Base-by-base conservation (phyloP, 2,113 vertebrate genomes). In the Cacatua alba region DNA sequence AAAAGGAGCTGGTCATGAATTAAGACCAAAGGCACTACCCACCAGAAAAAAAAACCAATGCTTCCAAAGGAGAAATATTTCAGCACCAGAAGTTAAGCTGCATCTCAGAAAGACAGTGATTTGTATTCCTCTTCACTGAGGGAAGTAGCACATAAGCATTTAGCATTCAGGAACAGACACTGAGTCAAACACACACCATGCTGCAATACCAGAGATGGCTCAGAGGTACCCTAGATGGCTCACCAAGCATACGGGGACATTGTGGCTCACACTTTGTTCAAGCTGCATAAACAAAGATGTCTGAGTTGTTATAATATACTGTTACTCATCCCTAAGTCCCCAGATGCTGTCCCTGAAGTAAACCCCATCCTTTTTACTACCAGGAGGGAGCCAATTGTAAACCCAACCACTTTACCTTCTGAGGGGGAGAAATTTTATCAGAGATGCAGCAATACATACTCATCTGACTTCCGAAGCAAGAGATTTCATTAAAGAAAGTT, bases 391-490 rank as follows among this genome's bases (percentile, higher is more conserved):
- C 25, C 51, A 55, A 19, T 0, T 68, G 55, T 67, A 96, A 95
- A 95, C 18, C 16, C 70, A 94, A 75, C 13, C 68, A 64, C 52
- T 68, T 63, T 57, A 75, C 75, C 60, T 89, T 94, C 63, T 77
- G 60, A 94, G 92, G 51, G 63, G 51, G 68, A 84, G 43, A 88
- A 86, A 68, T 52, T 44, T 53, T 37, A 80, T 76, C 76, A 74
- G 53, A 79, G n/a, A 71, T 37, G 35, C 53, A 80, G 62, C 52
- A 88, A 76, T 87, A 64, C 74, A 81, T 35, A 80, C 74, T 86
- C 69, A 78, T 69, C 52, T 69, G 62, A 77, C 80, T 68, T 60
- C 74, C 46, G 92, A 93, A 70, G 63, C 35, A 84, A 46, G 21
- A 80, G 62, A 51, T 44, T 88, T 82, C 77, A 90, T 85, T 60